A percentile compares a stretch with the other conserved stretches of the same genome.
Evolutionary conservation across 2,888 invertebrate species (phyloP).

Genomic region (Hololepta plana): DNA sequence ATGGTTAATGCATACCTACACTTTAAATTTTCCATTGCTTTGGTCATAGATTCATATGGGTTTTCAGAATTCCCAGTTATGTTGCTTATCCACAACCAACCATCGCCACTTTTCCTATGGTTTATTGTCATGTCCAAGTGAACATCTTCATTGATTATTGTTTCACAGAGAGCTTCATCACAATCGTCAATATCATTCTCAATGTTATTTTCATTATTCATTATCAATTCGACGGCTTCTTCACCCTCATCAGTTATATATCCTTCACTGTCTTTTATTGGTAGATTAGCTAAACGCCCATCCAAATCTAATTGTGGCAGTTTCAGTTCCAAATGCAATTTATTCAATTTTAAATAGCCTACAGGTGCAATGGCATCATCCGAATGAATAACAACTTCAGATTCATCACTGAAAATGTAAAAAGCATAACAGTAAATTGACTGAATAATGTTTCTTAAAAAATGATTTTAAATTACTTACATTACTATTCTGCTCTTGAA

Average conservation of each 20-base stretch:
- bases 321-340: conserved; percentile 60
- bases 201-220: conserved; percentile 5
- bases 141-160: conserved; percentile 4
- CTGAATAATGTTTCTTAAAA: too few relatives aligned
- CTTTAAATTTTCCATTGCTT: conserved; percentile 60
- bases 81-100: conserved; percentile 75
- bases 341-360: conserved; percentile 77
- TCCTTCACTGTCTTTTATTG: conserved; percentile 23
- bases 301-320: conserved; percentile 25
- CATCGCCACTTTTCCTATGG: conserved; percentile 30
- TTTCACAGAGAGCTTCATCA: too few relatives aligned
- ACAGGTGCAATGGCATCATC: conserved; percentile 89
- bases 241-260: conserved; percentile 25
- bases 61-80: conserved; percentile 51
- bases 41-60: conserved; percentile 43
- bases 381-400: conserved; percentile 74
- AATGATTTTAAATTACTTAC: conserved; percentile 40
- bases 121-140: conserved; percentile 2
- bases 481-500: conserved; percentile 79
- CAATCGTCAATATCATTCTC: too few relatives aligned
- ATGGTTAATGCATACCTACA: conserved; percentile 42
- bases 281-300: conserved; percentile 19
- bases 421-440: conserved; percentile 2
- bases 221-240: conserved; percentile 17
- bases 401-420: conserved; percentile 55